Percentiles rank a stretch among this genome's conserved stretches.
Conservation (phyloP, 1,140 invertebrate genomes). For the Micrasema minimum region DNA sequence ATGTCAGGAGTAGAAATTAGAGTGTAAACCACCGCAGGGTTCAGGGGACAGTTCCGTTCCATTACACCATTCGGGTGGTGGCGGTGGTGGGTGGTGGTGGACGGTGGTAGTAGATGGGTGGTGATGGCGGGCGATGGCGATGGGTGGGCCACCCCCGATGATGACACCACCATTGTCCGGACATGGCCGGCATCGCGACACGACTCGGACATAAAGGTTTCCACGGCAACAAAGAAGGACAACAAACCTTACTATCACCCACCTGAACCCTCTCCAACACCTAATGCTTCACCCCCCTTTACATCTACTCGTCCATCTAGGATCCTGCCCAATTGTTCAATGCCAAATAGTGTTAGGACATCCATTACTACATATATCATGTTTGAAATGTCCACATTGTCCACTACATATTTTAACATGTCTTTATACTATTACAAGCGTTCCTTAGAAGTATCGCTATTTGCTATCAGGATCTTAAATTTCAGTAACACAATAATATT, state of each 20-base stretch:
- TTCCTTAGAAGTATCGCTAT: no score
- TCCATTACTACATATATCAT: not conserved
- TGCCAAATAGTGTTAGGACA: conserved; percentile 10
- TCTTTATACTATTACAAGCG: no score
- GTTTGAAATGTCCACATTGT: conserved; percentile 1
- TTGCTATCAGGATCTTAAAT: no score
- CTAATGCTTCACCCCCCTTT: conserved; percentile 22
- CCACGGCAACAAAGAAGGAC: conserved; percentile 53
- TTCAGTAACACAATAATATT: no score
- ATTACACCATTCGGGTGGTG: conserved; percentile 25
- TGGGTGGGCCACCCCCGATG: conserved; percentile 35
- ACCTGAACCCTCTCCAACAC: not conserved
- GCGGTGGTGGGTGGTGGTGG: not conserved
- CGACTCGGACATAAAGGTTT: conserved; percentile 53
- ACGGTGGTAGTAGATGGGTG: not conserved
- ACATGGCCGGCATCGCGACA: conserved; percentile 47
- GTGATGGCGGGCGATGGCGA: not conserved
- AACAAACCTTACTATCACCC: conserved; percentile 51
- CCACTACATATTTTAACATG: no score
- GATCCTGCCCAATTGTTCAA: conserved; percentile 21
- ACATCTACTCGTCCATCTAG: conserved; percentile 16
- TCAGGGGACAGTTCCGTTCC: conserved; percentile 34
- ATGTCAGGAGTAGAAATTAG: conserved; percentile 11
- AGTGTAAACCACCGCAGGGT: not conserved
- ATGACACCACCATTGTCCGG: conserved; percentile 52